Base-by-base conservation (phyloP, 2,113 vertebrate genomes). In the Pardalotus punctatus region DNA sequence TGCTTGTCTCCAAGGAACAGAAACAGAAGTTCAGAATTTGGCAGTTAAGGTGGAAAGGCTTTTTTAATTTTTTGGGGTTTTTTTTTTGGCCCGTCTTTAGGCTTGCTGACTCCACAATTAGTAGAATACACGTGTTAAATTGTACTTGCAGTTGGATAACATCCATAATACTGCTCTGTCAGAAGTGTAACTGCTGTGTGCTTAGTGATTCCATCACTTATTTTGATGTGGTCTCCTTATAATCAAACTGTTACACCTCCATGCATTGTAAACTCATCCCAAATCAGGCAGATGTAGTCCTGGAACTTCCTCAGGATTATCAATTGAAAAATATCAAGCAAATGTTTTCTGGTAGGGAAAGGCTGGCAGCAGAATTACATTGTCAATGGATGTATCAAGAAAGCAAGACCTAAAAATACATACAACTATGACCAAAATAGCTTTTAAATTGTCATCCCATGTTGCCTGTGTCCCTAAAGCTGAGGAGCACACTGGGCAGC, bases 1-100 rank as follows among this genome's bases (percentile, higher is more conserved):
- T 77, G 86, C 92, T 93, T 57, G 83, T 94, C 92, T 94, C 90
- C 64, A 86, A 76, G 91, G 88, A 95, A 24, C 85, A 93, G 95
- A 88, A 91, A 77, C 36, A 88, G 71, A 66, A 92, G 56, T 86
- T 73, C 81, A 93, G 79, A 73, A 77, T 90, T 93, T 91, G 73
- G 45, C 80, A 91, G 42, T 87, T 69, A 50, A 54, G 53, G 58
- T 81, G 43, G 69, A 94, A 95, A 94, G 56, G 40, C 54, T 15
- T 61, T 27, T 69, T 64, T 33, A 16, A 29, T 15, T 33, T 48
- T 23, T 7, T 4, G 40, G 40, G 40, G 40, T 12, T 56, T 93
- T 78, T 91, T 45, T 91, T 95, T 91, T 83, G 47, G 48, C 81
- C 73, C 67, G 90, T 48, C 48, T 86, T 94, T 76, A 72, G 56